A percentile compares a stretch with the other conserved stretches of the same genome.
Evolutionary conservation across 2,113 vertebrate genomes (phyloP).

Genomic region (Lichenostomus cassidix): DNA sequence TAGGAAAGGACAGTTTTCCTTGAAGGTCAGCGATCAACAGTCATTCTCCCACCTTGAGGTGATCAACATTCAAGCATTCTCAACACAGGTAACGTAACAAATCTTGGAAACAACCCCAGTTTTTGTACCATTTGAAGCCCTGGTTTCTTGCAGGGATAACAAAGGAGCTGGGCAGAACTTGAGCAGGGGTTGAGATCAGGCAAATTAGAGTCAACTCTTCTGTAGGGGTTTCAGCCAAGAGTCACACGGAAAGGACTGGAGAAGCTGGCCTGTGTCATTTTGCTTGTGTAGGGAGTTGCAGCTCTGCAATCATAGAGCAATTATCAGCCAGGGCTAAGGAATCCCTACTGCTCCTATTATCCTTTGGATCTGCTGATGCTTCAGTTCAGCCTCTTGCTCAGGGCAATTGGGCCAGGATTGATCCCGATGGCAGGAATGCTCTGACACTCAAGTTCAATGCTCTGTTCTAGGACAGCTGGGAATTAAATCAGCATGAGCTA

Average conservation of each 20-base stretch:
- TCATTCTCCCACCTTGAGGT: conserved; percentile 77
- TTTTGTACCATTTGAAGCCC: neutral
- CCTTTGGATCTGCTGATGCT: neutral
- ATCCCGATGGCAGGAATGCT: neutral
- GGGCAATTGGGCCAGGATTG: neutral
- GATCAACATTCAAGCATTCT: conserved; percentile 82
- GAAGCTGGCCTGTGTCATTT: neutral
- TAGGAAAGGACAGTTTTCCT: conserved; percentile 84
- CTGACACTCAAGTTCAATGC: neutral
- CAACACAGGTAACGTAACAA: conserved; percentile 82
- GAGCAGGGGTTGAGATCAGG: neutral
- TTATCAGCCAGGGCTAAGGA: neutral
- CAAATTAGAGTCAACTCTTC: neutral
- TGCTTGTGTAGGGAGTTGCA: neutral
- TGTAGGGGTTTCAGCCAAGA: neutral
- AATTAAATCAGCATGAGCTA: neutral
- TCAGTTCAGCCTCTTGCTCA: neutral
- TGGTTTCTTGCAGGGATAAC: neutral
- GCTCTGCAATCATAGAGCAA: neutral
- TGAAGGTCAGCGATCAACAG: conserved; percentile 81
- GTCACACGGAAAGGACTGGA: neutral
- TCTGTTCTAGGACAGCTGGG: neutral
- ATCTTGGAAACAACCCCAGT: neutral
- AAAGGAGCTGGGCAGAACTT: neutral
- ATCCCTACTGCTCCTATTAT: neutral